Base-by-base conservation (phyloP, 1,140 invertebrate species). In the Linepithema humile region DNA sequence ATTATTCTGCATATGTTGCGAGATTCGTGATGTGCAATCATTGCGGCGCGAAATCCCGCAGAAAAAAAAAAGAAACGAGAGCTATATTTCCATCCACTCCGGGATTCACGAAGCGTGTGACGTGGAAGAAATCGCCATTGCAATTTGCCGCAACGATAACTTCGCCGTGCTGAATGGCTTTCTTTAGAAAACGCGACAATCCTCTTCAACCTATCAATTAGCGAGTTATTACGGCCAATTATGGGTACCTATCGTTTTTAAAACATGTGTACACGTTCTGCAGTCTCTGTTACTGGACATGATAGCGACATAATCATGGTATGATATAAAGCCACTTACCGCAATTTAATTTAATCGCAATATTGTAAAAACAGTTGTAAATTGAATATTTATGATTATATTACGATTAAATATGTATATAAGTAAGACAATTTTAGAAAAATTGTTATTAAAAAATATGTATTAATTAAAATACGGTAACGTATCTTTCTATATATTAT, bases 121-220 rank as follows among this genome's bases (percentile, higher is more conserved):
- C 60, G 55, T 32, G 17, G 26, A 78, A 87, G 72, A 87, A 88
- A 87, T 87, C 65, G 72, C 35, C 55, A 78, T 55, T 62, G 82
- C 82, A 74, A 87, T 84, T 80, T 69, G 9, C 45, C 73, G 50
- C 64, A 29, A 32, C 53, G 50, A 80, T 53, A 53, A 75, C 32
- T 78, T 38, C 17, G 43, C 9, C 67, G 83, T 69, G 83, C 78
- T 23, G 67, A 88, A 78, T 78, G 85, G 88, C 90, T 92, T 92
- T 91, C 90, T 92, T 91, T 91, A 91, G 90, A 92, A 91, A 91
- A 88, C 83, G 77, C 57, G 67, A 75, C 65, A 88, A 83, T 84
- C 74, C 77, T 65, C 60, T 72, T 88, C 82, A 86, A 72, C 75
- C 88, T 88, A 90, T 92, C 90, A 92, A 91, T 92, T 92, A 92